Evolutionary conservation across 2,113 vertebrate genomes (phyloP), one percentile per base, ranked within the genome.

Genomic region (Herpailurus yagouaroundi): DNA sequence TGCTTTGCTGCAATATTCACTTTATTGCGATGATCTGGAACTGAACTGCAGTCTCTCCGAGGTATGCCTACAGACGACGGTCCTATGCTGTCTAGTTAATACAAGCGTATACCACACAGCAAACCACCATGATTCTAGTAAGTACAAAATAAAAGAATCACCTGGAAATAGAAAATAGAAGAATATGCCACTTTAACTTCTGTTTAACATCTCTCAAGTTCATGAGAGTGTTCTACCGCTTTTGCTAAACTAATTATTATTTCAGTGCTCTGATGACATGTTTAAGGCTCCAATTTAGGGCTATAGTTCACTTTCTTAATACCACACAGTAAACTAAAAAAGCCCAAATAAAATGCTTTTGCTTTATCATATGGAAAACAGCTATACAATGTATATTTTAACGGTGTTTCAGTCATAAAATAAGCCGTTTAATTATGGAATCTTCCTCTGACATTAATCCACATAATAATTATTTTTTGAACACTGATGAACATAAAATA

Each of bases 131-230:
- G 8, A 79, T 29, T 73, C 88, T 41, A 94, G 69, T 27, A 88
- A 85, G 55, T 21, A 48, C 89, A 68, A 96, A 96, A 57, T 52
- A 76, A 86, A 89, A 82, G 31, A 10, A 74, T 13, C n/a, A 57
- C 57, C 21, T 41, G 4, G 63, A 92, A 89, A 93, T 13, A 90
- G 36, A 79, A 83, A 57, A 64, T 3, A 64, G 45, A 91, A 82
- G 15, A 91, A 45, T 25, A 63, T 55, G 52, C 11, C 31, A 73
- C 91, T 81, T 96, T 57, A 89, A 77, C 74, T 93, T 95, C 73
- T 89, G 85, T 18, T 87, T 91, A 94, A 82, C 12, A 77, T 4
- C 2, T 86, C 5, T 60, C 57, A 96, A 50, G 69, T 69, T 85
- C 66, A 80, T 6, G 19, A 69, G 31, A 41, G 9, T 45, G 91